These are phyloP conservation scores for Rhagophthalmus giganteus DNA, from an alignment of 2,888 invertebrate genomes.

Conservation along the genomic window DNA sequence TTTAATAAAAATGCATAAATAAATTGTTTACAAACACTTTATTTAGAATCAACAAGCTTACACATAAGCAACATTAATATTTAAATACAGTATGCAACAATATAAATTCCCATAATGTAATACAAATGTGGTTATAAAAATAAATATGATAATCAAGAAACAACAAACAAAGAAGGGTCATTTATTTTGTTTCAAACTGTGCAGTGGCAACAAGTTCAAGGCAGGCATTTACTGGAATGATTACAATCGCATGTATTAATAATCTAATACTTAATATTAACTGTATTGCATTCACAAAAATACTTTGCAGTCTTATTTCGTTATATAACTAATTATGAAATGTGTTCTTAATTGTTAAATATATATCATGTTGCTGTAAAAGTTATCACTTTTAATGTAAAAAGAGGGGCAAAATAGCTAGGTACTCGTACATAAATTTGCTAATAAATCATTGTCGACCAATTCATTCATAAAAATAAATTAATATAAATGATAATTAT, in stretches of 20 bases:
- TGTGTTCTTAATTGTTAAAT: slow-evolving; percentile 15
- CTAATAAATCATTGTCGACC: no score
- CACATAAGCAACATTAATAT: slow-evolving; percentile 43
- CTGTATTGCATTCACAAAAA: slow-evolving; percentile 35
- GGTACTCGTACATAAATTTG: no score
- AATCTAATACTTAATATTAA: slow-evolving; percentile 26
- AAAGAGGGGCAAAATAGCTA: no score
- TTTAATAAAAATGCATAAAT: neutral
- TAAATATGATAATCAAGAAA: slow-evolving; percentile 7
- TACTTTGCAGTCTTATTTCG: slow-evolving; percentile 36
- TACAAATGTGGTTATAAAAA: neutral
- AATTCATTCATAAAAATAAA: no score
- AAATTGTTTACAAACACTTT: slow-evolving; percentile 38
- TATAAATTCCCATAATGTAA: slow-evolving; percentile 18
- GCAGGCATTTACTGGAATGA: slow-evolving; percentile 26
- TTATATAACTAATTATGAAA: slow-evolving; percentile 31
- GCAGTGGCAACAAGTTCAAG: slow-evolving; percentile 29
- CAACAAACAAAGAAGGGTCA: slow-evolving; percentile 5
- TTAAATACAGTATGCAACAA: slow-evolving; percentile 27
- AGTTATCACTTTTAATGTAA: neutral
- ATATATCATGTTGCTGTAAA: slow-evolving; percentile 12
- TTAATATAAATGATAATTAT: no score
- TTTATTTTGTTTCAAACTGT: slow-evolving; percentile 29
- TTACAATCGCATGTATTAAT: slow-evolving; percentile 27
- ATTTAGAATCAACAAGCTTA: slow-evolving; percentile 46